Conservation (phyloP, 2,888 invertebrate genomes). For the Platycnemis pennipes region DNA sequence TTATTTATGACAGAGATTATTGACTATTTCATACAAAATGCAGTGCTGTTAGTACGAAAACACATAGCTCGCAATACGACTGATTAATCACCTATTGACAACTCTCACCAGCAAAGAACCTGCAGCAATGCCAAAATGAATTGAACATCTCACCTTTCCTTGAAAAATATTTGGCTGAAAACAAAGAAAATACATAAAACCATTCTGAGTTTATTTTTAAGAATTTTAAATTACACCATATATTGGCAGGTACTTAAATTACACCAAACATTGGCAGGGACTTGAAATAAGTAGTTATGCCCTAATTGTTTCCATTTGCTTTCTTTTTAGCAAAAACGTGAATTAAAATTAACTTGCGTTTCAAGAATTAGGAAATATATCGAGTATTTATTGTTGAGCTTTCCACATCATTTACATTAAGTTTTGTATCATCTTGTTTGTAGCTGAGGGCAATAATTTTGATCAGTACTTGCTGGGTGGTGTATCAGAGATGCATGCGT, state of each 20-base stretch:
- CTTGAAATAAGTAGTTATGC: neutral
- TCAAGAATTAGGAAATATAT: no score
- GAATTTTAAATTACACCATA: neutral
- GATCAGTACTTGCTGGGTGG: no score
- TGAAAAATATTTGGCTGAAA: constrained; percentile 46
- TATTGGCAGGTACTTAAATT: no score
- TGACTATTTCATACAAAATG: neutral
- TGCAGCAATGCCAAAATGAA: constrained; percentile 50
- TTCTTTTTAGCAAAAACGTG: neutral
- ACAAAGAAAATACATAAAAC: constrained; percentile 29
- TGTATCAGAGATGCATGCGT: no score
- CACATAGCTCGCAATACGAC: neutral
- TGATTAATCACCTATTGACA: constrained; percentile 18
- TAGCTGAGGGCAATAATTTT: no score
- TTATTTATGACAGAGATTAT: neutral
- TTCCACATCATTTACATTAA: neutral
- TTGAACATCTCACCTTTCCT: constrained; percentile 20
- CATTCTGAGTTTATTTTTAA: neutral
- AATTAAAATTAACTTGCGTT: neutral
- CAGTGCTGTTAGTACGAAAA: neutral
- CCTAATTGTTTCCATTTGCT: neutral
- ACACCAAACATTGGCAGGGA: neutral
- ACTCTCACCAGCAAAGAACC: constrained; percentile 25
- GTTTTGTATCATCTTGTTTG: no score
- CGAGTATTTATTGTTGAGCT: no score